phyloP scores from a whole-genome alignment of 1,140 invertebrate species.

The Tetragnatha versicolor region DNA sequence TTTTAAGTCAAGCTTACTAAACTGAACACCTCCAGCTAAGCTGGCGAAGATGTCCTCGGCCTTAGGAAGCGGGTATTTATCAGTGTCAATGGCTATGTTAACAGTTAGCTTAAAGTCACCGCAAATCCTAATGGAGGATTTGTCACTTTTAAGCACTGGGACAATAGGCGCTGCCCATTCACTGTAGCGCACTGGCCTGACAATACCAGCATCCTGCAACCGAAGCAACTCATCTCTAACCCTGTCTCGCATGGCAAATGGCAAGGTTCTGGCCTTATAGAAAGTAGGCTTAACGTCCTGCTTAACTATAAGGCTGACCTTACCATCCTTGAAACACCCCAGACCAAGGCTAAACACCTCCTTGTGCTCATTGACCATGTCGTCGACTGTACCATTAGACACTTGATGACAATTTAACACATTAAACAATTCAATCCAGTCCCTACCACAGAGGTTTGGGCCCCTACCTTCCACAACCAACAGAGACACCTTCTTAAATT shows the following conservation, averaged over 20 bases:
- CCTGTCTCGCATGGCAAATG: constrained; percentile 62
- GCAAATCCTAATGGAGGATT: constrained; percentile 63
- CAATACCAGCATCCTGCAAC: constrained; percentile 61
- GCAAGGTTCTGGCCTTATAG: constrained; percentile 59
- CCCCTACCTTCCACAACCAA: too few relatives aligned
- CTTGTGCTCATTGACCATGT: neutral
- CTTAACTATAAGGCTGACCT: neutral
- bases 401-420: neutral
- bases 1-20: constrained; percentile 60
- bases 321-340: neutral
- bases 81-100: constrained; percentile 55
- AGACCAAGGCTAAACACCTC: neutral
- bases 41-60: constrained; percentile 52
- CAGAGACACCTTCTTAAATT: too few relatives aligned
- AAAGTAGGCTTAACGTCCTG: neutral
- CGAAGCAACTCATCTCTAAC: constrained; percentile 62
- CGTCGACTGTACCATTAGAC: neutral
- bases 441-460: constrained; percentile 8
- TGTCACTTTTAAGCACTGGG: constrained; percentile 65
- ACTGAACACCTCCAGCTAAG: constrained; percentile 53
- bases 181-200: constrained; percentile 62
- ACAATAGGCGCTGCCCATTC: constrained; percentile 68
- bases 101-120: constrained; percentile 64
- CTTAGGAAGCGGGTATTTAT: constrained; percentile 58
- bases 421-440: neutral